Conservation (phyloP, 2,113 vertebrate genomes). For the Sterrhoptilus dennistouni region DNA sequence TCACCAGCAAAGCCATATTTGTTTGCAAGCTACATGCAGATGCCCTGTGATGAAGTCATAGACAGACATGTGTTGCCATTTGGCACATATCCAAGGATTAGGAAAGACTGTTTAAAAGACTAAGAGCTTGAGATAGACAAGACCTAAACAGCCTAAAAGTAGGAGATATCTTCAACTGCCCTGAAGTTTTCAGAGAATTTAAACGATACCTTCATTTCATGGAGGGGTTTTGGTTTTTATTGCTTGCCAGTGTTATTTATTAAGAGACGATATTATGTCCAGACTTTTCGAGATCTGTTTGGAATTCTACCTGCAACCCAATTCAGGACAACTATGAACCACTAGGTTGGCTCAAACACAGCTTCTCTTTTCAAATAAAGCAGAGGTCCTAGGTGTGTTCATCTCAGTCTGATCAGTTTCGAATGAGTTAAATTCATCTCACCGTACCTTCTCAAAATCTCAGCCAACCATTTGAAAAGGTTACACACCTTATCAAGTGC, state of each 20-base stretch:
- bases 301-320: neutral
- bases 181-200: neutral
- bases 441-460: neutral
- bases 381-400: neutral
- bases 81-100: conserved; percentile 27
- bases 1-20: conserved; percentile 60
- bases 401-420: neutral
- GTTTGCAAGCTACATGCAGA: conserved; percentile 58
- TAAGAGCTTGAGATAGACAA: neutral
- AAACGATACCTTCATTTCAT: neutral
- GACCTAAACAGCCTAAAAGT: neutral
- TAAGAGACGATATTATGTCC: neutral
- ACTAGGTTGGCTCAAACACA: neutral
- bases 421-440: conserved; percentile 7
- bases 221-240: neutral
- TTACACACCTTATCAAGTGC: neutral
- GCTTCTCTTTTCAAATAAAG: neutral
- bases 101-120: conserved; percentile 13
- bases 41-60: conserved; percentile 54
- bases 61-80: conserved; percentile 13
- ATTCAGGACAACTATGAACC: neutral
- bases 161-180: neutral
- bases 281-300: neutral
- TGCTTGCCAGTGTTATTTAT: neutral
- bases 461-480: neutral